Evolutionary conservation across 1,140 invertebrate genomes (phyloP).

Genomic region (Leptopilina boulardi): DNA sequence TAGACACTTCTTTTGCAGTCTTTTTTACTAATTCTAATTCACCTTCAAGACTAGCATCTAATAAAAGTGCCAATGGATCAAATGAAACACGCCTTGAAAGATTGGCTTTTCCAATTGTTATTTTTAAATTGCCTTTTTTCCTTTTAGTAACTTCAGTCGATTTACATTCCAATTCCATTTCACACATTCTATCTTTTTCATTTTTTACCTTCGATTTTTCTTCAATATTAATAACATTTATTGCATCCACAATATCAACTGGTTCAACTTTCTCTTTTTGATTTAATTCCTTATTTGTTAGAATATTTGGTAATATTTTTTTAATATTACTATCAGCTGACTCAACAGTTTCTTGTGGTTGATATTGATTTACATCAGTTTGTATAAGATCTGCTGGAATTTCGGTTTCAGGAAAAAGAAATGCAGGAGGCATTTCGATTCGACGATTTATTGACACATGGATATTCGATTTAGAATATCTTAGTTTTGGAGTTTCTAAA

Average conservation of each 20-base stretch:
- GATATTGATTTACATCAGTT: constrained; percentile 70
- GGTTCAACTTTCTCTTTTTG: constrained; percentile 70
- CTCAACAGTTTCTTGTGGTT: constrained; percentile 56
- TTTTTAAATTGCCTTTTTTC: constrained; percentile 87
- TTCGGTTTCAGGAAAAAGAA: constrained; percentile 86
- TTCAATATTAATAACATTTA: constrained; percentile 73
- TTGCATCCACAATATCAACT: constrained; percentile 71
- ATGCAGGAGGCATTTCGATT: constrained; percentile 89
- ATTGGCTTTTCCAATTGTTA: constrained; percentile 83
- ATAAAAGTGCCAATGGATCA: constrained; percentile 95
- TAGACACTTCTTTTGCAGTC: constrained; percentile 92
- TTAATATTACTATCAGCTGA: constrained; percentile 62
- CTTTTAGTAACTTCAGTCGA: constrained; percentile 78
- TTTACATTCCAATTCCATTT: constrained; percentile 71
- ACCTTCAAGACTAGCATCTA: constrained; percentile 98
- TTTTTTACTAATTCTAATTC: constrained; percentile 97
- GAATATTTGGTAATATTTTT: constrained; percentile 45
- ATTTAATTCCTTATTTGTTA: constrained; percentile 52
- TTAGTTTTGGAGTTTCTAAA: constrained; percentile 85
- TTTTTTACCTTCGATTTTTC: constrained; percentile 72
- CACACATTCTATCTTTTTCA: constrained; percentile 59
- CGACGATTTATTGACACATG: constrained; percentile 83
- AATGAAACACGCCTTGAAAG: constrained; percentile 93
- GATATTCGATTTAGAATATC: constrained; percentile 78
- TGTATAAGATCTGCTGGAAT: constrained; percentile 79